Evolutionary conservation across 1,140 invertebrate species (phyloP), one percentile per base, ranked within the genome.

Genomic region (Drosophila sulfurigaster): DNA sequence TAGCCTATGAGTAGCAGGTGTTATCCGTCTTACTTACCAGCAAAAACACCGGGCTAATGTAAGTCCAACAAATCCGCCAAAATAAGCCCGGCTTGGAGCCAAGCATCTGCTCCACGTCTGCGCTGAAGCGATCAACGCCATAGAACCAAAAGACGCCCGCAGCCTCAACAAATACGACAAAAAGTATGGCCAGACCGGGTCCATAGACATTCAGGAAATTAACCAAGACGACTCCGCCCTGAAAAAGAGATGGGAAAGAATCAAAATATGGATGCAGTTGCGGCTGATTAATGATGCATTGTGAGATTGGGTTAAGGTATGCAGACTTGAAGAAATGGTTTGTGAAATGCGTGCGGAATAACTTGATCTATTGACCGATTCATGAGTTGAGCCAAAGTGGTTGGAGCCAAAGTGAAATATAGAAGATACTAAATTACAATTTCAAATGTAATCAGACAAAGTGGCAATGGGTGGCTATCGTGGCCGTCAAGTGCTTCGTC

Each of bases 141-240:
- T 99, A 99, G 77, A 99, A 96, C 98, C 98, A 99, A 87, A 98
- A 99, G 1, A 99, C 96, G 1, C 98, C 98, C 5, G 99, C 96
- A 0, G 98, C 95, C 93, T 99, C 98, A 69, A 98, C 98, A 80
- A 99, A 97, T 15, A 99, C 98, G 43, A 98, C 98, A 91, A 99
- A 98, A 16, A 99, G 93, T 87, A 99, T 99, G 13, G 98, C 98
- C 87, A 99, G 96, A 0, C 98, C 98, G 6, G 98, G 98, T 5
- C 98, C 98, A 92, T 99, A 99, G 32, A 97, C 96, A 93, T 99
- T 99, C 88, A 99, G 94, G 71, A 99, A 94, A 87, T 98, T 97
- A 51, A 99, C 98, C 81, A 99, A 95, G 92, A 99, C 99, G 69
- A 98, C 97, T 1, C 99, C 99, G 52, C 98, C 98, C 95, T 95